Base-by-base conservation (phyloP, 2,113 vertebrate species). In the Seriola rivoliana region DNA sequence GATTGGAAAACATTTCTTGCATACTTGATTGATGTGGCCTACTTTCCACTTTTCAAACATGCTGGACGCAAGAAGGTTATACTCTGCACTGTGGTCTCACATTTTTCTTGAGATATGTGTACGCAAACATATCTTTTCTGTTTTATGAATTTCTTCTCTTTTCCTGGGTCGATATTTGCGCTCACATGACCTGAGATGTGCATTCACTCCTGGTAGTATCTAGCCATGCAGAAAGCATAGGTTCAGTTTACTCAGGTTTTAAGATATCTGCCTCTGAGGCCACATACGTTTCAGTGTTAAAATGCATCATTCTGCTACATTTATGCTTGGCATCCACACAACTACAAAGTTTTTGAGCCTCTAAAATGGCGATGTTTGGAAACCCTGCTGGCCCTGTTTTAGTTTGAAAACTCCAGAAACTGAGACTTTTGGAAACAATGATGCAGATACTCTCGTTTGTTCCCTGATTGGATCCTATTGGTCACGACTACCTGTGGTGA, bases 21-120 rank as follows among this genome's bases (percentile, higher is more conserved):
- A 55, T 54, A 54, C 25, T 44, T 75, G 64, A 81, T 81, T 69
- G 55, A 68, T 67, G 50, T 40, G 17, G 17, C 29, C 54, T 62
- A 44, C 16, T 29, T 59, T 73, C 21, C 16, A 40, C 32, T 36
- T 44, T 40, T 19, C 11, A 62, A n/a, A 67, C 12, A 48, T 50
- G 5, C 1, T 17, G 29, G 57, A 59, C 16, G 13, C 13, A 25
- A 77, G 29, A 58, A 69, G 0, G 32, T 68, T 40, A 52, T 36
- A 25, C 12, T 50, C 6, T 0, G 50, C 44, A 10, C 8, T 48
- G 38, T 14, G 50, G 19, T 29, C 23, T 75, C 10, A 34, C 25
- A 36, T 68, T 32, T 69, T 40, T 21, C 52, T 36, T 6, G n/a
- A 58, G 59, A 42, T 32, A 4, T 55, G 2, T 17, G 9, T 14